Conservation (phyloP, 2,888 invertebrate genomes). For the Ormyrus labotus region DNA sequence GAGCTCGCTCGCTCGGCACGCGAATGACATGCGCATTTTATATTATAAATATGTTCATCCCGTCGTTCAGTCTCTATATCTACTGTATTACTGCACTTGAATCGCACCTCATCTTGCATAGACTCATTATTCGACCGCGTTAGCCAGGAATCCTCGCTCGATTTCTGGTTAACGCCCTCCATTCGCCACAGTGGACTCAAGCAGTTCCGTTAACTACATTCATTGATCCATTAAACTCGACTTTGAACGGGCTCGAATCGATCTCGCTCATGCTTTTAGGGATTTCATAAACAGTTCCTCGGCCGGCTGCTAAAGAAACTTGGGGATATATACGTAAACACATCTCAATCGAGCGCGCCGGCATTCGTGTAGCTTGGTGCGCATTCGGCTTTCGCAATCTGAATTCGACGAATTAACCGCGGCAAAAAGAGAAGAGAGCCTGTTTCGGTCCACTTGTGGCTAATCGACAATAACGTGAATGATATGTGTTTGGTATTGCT, state of each 20-base stretch:
- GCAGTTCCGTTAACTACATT: constrained; percentile 61
- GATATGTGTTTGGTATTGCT: constrained; percentile 60
- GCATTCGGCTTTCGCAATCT: no score
- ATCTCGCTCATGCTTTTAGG: background rate
- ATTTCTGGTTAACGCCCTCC: constrained; percentile 62
- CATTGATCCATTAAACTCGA: no score
- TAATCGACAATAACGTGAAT: constrained; percentile 57
- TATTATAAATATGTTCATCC: constrained; percentile 64
- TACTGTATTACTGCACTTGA: constrained; percentile 62
- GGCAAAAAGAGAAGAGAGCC: constrained; percentile 36
- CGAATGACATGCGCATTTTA: constrained; percentile 59
- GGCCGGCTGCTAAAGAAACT: no score
- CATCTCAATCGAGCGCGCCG: background rate
- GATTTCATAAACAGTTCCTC: constrained; percentile 8
- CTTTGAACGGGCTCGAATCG: background rate
- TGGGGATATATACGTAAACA: background rate
- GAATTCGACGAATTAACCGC: no score
- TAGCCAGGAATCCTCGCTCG: constrained; percentile 60
- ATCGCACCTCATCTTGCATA: constrained; percentile 67
- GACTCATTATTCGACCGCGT: constrained; percentile 60
- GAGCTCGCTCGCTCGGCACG: constrained; percentile 62
- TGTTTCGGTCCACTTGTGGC: constrained; percentile 66
- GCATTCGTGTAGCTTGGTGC: background rate
- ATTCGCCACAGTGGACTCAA: constrained; percentile 66
- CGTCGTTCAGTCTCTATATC: constrained; percentile 57